Base-by-base conservation (phyloP, 2,888 invertebrate genomes). In the Lamproptera curius region DNA sequence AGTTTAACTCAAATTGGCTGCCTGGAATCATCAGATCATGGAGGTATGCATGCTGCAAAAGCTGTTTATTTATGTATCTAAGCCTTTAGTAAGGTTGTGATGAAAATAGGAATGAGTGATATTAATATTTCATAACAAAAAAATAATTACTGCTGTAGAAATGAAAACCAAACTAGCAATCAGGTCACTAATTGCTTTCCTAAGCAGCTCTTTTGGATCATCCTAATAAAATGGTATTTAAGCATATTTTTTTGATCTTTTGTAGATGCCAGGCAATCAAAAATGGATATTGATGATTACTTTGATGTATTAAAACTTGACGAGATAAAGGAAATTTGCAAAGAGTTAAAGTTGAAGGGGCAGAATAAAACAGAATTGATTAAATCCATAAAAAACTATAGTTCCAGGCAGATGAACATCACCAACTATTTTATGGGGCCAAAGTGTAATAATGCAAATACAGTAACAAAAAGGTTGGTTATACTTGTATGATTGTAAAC, bases 311-410 rank as follows among this genome's bases (percentile, higher is more conserved):
- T 88, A 39, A 76, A 67, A 52, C 53, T 53, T 23, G 62, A 67
- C 4, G 82, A 86, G 16, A 50, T 87, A 16, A 69, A 70, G 45
- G 55, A 65, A 38, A 67, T 86, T 43, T 82, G 82, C 53, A 81
- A 83, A 53, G 63, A 69, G 4, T 63, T 83, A 1, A 81, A 82
- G 53, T 33, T 78, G 2, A 79, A 74, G 48, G 62, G 60, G 4
- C 57, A 52, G 17, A 63, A 65, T 1, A 86, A 86, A 54, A 58
- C 72, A 43, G 63, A 65, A 31, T 72, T 72, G 2, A 62, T 70
- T 3, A 55, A 65, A 11, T 60, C 67, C 1, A 48, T 87, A 13
- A 63, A 53, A 31, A 56, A 46, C 8, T 81, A 64, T 51, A 61
- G 70, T 16, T 60, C 55, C 9, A 5, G 49, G 51, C 13, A 57